phyloP scores from a whole-genome alignment of 2,888 invertebrate species.

The Andrena marginata region DNA sequence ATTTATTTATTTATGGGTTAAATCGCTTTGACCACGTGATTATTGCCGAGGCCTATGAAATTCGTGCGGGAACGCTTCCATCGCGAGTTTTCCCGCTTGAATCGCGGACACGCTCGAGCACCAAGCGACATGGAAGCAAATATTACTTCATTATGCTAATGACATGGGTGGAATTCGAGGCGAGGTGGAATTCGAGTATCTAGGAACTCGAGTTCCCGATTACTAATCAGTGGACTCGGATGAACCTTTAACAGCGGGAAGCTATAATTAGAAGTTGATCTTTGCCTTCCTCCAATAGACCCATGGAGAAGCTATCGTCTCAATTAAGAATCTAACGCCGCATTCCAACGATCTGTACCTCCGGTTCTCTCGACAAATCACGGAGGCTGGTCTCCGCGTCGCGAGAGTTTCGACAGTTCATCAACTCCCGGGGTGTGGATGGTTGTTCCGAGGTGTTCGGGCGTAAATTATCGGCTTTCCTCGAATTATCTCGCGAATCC shows the following conservation, averaged over 20 bases:
- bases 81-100: neutral
- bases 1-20: no score
- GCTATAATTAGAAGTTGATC: slow-evolving; percentile 15
- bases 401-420: neutral
- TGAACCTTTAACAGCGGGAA: slow-evolving; percentile 12
- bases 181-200: slow-evolving; percentile 12
- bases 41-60: no score
- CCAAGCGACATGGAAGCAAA: slow-evolving; percentile 19
- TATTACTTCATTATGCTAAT: slow-evolving; percentile 30
- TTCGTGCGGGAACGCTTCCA: neutral
- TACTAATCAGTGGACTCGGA: slow-evolving; percentile 5
- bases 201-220: slow-evolving; percentile 29
- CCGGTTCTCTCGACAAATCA: neutral
- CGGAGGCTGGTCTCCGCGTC: neutral
- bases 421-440: slow-evolving; percentile 6
- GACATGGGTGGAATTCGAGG: slow-evolving; percentile 16
- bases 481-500: slow-evolving; percentile 47
- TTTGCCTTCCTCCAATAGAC: neutral
- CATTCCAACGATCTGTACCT: neutral
- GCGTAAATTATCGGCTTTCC: slow-evolving; percentile 50
- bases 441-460: neutral
- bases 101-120: neutral
- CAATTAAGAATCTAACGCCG: slow-evolving; percentile 6
- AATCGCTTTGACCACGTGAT: no score
- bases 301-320: slow-evolving; percentile 2